Evolutionary conservation across 2,113 vertebrate genomes (phyloP), one percentile per base, ranked within the genome.

Genomic region (Bettongia penicillata): DNA sequence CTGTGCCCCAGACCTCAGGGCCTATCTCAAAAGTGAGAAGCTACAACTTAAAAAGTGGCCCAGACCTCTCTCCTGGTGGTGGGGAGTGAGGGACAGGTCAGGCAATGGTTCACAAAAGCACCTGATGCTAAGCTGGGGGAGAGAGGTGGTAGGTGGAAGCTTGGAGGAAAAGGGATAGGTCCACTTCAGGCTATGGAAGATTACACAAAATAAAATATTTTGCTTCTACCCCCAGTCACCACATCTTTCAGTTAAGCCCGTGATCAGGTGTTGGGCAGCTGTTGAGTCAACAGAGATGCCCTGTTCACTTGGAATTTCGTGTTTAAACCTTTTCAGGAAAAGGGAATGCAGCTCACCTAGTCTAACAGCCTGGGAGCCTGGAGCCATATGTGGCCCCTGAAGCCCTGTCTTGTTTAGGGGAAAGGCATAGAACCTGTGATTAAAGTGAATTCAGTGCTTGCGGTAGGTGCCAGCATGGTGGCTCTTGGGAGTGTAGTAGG

Each of bases 401-500:
- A 61, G 90, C 19, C 7, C 14, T 68, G 12, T 57, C 25, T 16
- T 43, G 26, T 53, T 90, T 91, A 0, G 0, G 90, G 77, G 28
- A 53, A 16, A 24, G 31, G 1, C 23, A 9, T 2, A 12, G 89
- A 90, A 53, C 28, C 53, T 91, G 90, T 37, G 43, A 47, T 68
- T 95, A 97, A 96, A 96, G 93, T 96, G 96, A 97, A 77, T 89
- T 94, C 93, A 95, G 96, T 96, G 96, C 93, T 93, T 55, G 28
- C 31, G 77, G 77, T 89, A 90, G 51, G 43, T 51, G 77, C 48
- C 48, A 48, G 90, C 89, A 94, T 28, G 52, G 55, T n/a, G 22
- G 91, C 94, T 89, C 92, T 9, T 12, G 55, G 93, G 93, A 53
- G 93, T 57, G 92, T 5, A 90, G 28, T 8, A 37, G 77, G 8